phyloP scores from a whole-genome alignment of 2,888 invertebrate species.

The Napeogenes sylphis region DNA sequence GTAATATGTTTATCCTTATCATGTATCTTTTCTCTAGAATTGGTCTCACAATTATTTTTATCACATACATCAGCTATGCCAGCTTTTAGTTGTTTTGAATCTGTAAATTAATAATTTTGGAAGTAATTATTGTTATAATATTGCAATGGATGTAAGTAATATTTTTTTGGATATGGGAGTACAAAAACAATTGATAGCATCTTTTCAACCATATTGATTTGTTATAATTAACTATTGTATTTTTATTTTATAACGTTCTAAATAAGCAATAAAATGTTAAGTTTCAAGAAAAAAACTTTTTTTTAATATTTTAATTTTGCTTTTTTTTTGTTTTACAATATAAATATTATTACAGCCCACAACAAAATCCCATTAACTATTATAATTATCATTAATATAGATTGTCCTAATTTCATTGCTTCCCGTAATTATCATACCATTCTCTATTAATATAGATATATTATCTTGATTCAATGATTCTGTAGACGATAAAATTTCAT shows the following conservation, averaged over 20 bases:
- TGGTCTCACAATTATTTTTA: conserved; percentile 28
- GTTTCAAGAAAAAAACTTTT: no score
- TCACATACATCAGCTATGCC: conserved; percentile 30
- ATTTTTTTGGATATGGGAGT: conserved; percentile 50
- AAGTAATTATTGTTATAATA: conserved; percentile 1
- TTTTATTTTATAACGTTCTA: no score
- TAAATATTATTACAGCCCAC: no score
- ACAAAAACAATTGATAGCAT: conserved; percentile 51
- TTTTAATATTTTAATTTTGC: no score
- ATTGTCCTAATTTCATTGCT: not conserved
- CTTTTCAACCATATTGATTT: not conserved
- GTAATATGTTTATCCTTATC: conserved; percentile 5
- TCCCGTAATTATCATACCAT: not conserved
- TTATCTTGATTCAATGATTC: conserved; percentile 19
- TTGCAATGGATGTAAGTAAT: conserved; percentile 1
- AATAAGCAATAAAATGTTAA: no score
- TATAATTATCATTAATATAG: conserved; percentile 5
- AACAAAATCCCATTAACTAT: not conserved
- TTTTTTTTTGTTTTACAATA: no score
- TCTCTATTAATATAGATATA: conserved; percentile 8
- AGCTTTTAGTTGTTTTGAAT: conserved; percentile 45
- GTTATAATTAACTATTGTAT: no score
- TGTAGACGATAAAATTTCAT: conserved; percentile 4
- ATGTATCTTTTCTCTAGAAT: conserved; percentile 9
- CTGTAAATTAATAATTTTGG: conserved; percentile 44